phyloP scores from a whole-genome alignment of 2,797 vertebrate genomes.

The Coluber constrictor region DNA sequence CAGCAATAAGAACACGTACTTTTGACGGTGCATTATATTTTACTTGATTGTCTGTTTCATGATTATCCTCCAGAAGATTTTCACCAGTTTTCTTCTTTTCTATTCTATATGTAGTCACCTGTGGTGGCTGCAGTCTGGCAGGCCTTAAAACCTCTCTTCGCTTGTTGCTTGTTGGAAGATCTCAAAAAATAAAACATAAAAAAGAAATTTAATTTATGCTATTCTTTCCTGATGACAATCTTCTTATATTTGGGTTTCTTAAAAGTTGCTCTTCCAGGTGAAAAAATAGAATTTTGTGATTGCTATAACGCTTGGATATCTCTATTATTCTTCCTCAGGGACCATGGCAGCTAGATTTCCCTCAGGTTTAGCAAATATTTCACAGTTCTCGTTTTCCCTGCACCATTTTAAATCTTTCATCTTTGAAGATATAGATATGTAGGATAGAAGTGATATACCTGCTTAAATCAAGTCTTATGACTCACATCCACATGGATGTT shows the following conservation, averaged over 20 bases:
- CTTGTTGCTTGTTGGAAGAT: conserved; percentile 47
- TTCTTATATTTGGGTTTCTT: conserved; percentile 1
- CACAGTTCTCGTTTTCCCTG: neutral
- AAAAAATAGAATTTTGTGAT: neutral
- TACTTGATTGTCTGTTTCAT: conserved; percentile 56
- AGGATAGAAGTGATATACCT: neutral
- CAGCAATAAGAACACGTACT: neutral
- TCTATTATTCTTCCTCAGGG: neutral
- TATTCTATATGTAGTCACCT: conserved; percentile 37
- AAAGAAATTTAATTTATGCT: neutral
- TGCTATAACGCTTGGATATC: neutral
- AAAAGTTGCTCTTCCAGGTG: conserved; percentile 8
- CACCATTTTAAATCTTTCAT: neutral
- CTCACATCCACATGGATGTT: neutral
- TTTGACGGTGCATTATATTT: conserved; percentile 34
- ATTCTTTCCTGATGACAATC: neutral
- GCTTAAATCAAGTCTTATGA: neutral
- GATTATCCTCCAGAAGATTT: conserved; percentile 32
- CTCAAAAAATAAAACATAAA: conserved; percentile 53
- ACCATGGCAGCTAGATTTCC: neutral
- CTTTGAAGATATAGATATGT: neutral
- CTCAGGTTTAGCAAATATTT: neutral
- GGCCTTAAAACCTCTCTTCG: conserved; percentile 68
- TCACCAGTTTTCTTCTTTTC: conserved; percentile 28
- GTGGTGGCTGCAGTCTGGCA: conserved; percentile 70